Evolutionary conservation across 2,888 invertebrate genomes (phyloP).

Genomic region (Hypomecis punctinalis): DNA sequence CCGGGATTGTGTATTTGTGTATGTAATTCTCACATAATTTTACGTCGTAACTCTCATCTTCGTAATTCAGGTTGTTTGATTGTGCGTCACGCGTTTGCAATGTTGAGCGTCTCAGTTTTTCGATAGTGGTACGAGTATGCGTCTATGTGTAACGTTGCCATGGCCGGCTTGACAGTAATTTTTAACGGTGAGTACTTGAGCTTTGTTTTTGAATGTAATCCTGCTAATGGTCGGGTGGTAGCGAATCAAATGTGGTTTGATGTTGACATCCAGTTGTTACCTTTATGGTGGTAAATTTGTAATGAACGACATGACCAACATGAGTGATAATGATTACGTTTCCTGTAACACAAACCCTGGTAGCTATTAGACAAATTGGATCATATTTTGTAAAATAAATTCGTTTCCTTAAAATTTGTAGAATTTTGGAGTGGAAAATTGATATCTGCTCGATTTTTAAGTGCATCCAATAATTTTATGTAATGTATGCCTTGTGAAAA

Average conservation of each 20-base stretch:
- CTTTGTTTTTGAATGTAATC: conserved; percentile 40
- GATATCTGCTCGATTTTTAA: no score
- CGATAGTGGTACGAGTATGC: conserved; percentile 28
- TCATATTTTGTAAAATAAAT: no score
- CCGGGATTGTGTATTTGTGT: conserved; percentile 62
- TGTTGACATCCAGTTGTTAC: conserved; percentile 5
- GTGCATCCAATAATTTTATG: no score
- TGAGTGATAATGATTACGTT: neutral
- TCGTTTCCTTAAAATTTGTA: no score
- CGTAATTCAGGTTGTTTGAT: conserved; percentile 24
- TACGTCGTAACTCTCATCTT: conserved; percentile 18
- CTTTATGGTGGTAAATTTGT: neutral
- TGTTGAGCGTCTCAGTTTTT: conserved; percentile 50
- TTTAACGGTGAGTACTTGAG: conserved; percentile 56
- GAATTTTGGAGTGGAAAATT: no score
- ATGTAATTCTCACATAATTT: conserved; percentile 48
- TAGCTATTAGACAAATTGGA: no score
- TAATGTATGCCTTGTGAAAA: no score
- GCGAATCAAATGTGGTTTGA: conserved; percentile 25
- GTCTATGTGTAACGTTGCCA: conserved; percentile 43
- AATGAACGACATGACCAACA: neutral
- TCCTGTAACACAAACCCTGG: neutral
- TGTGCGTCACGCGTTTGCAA: conserved; percentile 52
- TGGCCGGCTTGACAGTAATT: conserved; percentile 47
- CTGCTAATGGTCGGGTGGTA: conserved; percentile 32